Evolutionary conservation across 2,113 vertebrate genomes (phyloP), one percentile per base, ranked within the genome.

Genomic region (Bubo blakistoni): DNA sequence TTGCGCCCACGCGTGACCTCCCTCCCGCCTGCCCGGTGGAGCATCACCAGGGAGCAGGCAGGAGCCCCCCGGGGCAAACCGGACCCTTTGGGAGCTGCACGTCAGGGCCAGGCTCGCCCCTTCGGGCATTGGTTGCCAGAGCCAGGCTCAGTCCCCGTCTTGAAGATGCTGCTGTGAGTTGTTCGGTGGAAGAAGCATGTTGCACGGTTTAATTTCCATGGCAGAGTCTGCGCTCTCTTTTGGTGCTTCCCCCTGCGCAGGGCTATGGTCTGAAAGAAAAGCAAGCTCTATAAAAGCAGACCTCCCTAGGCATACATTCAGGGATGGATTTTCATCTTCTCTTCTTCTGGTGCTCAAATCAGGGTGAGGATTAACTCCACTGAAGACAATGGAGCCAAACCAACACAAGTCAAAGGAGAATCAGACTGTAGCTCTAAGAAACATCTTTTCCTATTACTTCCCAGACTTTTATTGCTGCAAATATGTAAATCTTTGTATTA

Each of bases 401-500:
- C 63, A 67, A 55, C 46, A 24, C 38, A 66, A 73, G 34, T 16
- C 36, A 78, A 83, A 80, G 22, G 17, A 90, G 34, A 85, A 72
- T 69, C 55, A 71, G 52, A 17, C 26, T 46, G 54, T 29, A 81
- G 65, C 26, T 93, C 40, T 69, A 46, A 86, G 44, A 88, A 92
- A 55, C 54, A 55, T 54, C 70, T 81, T 58, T 72, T 80, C n/a
- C 79, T 63, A 73, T 54, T 59, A 82, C 49, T 91, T 93, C 30
- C 36, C 58, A 58, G 58, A n/a, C 59, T 91, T 88, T 54, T 38
- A 47, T 78, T 58, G 2, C 54, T 89, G 59, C 78, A 87, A 90
- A 89, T 92, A 87, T 20, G 92, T 54, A 92, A 80, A 88, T 82
- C 84, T 91, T 92, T 80, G 22, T 51, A 74, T 80, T 91, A 92